These are phyloP conservation scores for Watersipora subatra DNA, from an alignment of 1,140 invertebrate species.

Conservation along the genomic window DNA sequence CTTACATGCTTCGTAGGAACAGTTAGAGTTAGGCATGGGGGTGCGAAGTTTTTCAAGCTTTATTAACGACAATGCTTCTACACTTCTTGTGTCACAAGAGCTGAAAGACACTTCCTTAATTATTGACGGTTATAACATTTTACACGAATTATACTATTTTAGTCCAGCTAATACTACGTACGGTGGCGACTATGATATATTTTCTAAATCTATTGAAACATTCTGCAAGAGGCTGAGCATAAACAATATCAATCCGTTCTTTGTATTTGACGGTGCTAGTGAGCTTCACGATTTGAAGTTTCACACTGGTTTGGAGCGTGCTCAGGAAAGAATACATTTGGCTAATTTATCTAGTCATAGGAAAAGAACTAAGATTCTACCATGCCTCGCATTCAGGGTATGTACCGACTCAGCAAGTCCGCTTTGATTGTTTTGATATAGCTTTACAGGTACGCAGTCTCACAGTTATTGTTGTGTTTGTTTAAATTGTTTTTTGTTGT, in stretches of 20 bases:
- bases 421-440: neutral
- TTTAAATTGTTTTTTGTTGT: no score
- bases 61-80: conserved; percentile 50
- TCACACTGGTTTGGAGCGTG: conserved; percentile 50
- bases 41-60: conserved; percentile 66
- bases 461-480: no score
- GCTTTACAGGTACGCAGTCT: neutral
- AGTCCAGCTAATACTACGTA: conserved; percentile 54
- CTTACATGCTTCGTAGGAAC: no score
- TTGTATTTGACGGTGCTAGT: conserved; percentile 66
- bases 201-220: conserved; percentile 46
- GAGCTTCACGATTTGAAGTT: conserved; percentile 60
- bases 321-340: conserved; percentile 49
- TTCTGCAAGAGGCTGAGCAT: conserved; percentile 58
- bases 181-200: conserved; percentile 74
- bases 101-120: conserved; percentile 58
- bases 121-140: conserved; percentile 67
- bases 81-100: conserved; percentile 50
- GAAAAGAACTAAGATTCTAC: conserved; percentile 21
- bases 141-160: conserved; percentile 56
- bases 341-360: conserved; percentile 17
- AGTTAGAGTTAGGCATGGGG: no score
- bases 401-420: neutral
- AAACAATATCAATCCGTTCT: conserved; percentile 60
- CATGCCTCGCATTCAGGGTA: neutral